Conservation (phyloP, 2,888 invertebrate genomes). For the Pandemis cinnamomeana region DNA sequence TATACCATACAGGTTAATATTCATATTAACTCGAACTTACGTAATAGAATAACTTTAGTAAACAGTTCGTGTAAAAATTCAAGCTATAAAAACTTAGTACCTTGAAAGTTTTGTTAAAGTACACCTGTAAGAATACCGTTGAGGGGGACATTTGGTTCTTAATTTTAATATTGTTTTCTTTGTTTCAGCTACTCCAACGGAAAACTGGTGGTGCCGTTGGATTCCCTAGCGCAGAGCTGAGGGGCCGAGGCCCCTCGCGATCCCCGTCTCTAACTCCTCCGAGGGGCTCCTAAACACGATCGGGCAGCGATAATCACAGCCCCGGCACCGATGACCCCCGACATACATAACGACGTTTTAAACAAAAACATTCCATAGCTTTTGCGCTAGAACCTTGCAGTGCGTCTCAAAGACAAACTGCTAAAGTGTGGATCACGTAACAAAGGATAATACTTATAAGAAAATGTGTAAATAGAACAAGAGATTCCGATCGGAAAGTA, state of each 20-base stretch:
- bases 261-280: slow-evolving; percentile 74
- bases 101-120: slow-evolving; percentile 27
- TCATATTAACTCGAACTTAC: slow-evolving; percentile 46
- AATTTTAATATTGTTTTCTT: slow-evolving; percentile 52
- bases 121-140: slow-evolving; percentile 30
- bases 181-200: slow-evolving; percentile 84
- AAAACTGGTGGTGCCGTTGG: slow-evolving; percentile 85
- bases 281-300: slow-evolving; percentile 69
- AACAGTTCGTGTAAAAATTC: slow-evolving; percentile 14
- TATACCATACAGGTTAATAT: slow-evolving; percentile 82
- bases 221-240: slow-evolving; percentile 84
- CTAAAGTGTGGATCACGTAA: slow-evolving; percentile 54
- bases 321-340: neutral
- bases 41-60: slow-evolving; percentile 19
- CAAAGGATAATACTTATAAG: slow-evolving; percentile 45
- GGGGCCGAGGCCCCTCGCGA: slow-evolving; percentile 71
- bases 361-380: slow-evolving; percentile 54
- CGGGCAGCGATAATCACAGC: slow-evolving; percentile 52
- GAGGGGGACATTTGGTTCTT: slow-evolving; percentile 2
- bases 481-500: slow-evolving; percentile 50
- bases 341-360: slow-evolving; percentile 2
- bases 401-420: slow-evolving; percentile 73
- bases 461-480: slow-evolving; percentile 62
- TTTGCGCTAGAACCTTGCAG: slow-evolving; percentile 51
- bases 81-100: neutral